phyloP scores from a whole-genome alignment of 2,797 vertebrate genomes.

The Girardinus metallicus region DNA sequence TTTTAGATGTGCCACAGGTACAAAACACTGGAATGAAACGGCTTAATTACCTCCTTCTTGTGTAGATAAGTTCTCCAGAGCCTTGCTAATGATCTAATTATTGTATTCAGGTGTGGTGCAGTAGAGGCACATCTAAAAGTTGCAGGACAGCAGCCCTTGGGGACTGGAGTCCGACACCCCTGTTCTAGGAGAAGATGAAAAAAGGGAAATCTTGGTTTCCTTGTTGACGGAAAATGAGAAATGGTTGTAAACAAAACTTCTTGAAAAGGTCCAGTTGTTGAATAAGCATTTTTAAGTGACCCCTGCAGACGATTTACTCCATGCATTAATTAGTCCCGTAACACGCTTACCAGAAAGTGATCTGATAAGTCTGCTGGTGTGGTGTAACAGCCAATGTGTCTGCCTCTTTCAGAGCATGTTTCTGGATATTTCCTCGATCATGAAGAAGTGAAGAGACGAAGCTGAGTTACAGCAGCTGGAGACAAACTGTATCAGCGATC shows the following conservation, averaged over 20 bases:
- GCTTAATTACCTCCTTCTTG: too few relatives aligned
- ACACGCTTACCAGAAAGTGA: background rate
- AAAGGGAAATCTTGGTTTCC: background rate
- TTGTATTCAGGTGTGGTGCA: too few relatives aligned
- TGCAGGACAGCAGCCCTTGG: too few relatives aligned
- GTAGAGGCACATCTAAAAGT: too few relatives aligned
- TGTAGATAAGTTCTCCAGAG: too few relatives aligned
- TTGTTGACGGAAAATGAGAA: background rate
- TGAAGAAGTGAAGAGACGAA: constrained; percentile 88
- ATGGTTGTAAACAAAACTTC: background rate
- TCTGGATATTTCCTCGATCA: constrained; percentile 94
- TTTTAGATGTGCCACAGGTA: too few relatives aligned
- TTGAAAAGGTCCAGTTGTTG: background rate
- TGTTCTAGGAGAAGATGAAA: background rate
- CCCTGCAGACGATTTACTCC: background rate
- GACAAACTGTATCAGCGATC: constrained; percentile 61
- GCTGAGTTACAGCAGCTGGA: constrained; percentile 22
- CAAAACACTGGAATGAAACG: too few relatives aligned
- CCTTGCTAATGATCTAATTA: too few relatives aligned
- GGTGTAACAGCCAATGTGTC: constrained; percentile 22
- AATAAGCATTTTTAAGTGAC: constrained; percentile 3
- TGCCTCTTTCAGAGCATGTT: constrained; percentile 89
- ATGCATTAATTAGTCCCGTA: constrained; percentile 2
- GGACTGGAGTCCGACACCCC: too few relatives aligned
- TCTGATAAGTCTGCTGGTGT: background rate